Percentiles rank a stretch among this genome's conserved stretches.
phyloP scores from a whole-genome alignment of 2,888 invertebrate species.

The Cryptus viduatorius region DNA sequence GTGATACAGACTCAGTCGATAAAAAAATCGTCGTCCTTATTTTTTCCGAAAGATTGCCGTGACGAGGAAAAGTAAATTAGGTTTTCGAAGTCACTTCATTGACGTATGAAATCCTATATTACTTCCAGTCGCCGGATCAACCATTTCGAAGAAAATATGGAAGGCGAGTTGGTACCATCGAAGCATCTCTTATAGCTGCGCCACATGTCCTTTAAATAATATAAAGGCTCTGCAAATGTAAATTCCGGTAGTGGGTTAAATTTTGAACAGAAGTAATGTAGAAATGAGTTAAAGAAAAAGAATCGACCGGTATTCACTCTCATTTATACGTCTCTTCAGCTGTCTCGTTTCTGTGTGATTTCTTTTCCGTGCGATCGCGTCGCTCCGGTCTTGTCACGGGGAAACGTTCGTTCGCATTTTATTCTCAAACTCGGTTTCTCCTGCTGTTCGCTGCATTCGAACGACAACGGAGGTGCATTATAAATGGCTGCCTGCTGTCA shows the following conservation, averaged over 20 bases:
- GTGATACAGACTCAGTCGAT: too few relatives aligned
- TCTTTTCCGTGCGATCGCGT: conserved; percentile 43
- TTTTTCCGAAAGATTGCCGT: too few relatives aligned
- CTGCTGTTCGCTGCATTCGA: conserved; percentile 36
- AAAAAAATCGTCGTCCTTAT: too few relatives aligned
- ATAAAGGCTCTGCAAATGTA: too few relatives aligned
- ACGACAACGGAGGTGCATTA: conserved; percentile 70
- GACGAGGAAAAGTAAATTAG: too few relatives aligned
- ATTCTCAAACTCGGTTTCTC: conserved; percentile 22
- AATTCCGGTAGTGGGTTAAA: not conserved
- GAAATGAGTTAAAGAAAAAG: conserved; percentile 69
- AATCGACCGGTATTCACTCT: conserved; percentile 7
- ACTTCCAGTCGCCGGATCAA: too few relatives aligned
- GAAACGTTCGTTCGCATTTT: conserved; percentile 56
- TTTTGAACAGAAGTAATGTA: not conserved
- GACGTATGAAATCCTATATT: too few relatives aligned
- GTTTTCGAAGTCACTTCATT: too few relatives aligned
- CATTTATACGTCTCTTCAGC: conserved; percentile 44
- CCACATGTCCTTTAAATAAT: too few relatives aligned
- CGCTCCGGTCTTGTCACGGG: conserved; percentile 62
- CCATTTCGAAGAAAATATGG: too few relatives aligned
- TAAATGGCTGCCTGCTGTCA: conserved; percentile 63
- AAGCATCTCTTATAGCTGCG: too few relatives aligned
- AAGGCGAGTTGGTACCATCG: too few relatives aligned
- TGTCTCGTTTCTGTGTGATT: conserved; percentile 65